These are phyloP conservation scores for Harpagoxenus sublaevis DNA, from an alignment of 2,888 invertebrate species.

Conservation along the genomic window DNA sequence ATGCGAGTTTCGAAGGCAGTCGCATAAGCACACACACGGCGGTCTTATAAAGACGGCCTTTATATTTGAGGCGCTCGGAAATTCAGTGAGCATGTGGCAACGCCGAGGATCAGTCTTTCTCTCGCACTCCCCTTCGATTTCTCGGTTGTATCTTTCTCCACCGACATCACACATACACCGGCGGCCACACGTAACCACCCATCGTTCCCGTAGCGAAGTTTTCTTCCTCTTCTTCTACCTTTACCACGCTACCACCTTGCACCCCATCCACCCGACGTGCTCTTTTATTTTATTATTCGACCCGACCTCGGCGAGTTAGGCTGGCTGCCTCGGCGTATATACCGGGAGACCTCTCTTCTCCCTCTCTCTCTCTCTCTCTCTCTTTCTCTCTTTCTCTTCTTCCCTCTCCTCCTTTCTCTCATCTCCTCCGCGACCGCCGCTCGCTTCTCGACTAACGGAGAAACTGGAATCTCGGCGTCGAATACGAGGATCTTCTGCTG, in stretches of 20 bases:
- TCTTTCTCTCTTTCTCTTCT: neutral
- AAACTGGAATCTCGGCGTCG: conserved; percentile 73
- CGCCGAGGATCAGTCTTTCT: conserved; percentile 65
- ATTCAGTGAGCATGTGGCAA: conserved; percentile 80
- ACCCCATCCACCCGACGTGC: conserved; percentile 72
- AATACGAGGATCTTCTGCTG: conserved; percentile 39
- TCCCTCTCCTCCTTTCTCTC: conserved; percentile 32
- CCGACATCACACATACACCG: conserved; percentile 32
- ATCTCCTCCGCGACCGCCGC: conserved; percentile 41
- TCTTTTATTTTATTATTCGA: conserved; percentile 80
- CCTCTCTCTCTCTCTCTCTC: conserved; percentile 5
- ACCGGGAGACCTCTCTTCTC: conserved; percentile 49
- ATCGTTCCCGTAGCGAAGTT: conserved; percentile 71
- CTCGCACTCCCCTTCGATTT: conserved; percentile 63
- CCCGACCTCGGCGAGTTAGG: conserved; percentile 79
- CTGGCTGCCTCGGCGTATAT: conserved; percentile 65
- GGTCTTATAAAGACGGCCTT: conserved; percentile 74
- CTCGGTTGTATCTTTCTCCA: conserved; percentile 73
- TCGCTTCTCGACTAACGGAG: conserved; percentile 70
- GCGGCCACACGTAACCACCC: conserved; percentile 58
- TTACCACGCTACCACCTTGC: conserved; percentile 76
- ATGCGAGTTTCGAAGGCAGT: conserved; percentile 72
- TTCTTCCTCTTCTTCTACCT: conserved; percentile 73
- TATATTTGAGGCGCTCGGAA: conserved; percentile 78
- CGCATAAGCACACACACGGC: conserved; percentile 59